A percentile compares a stretch with the other conserved stretches of the same genome.
These are phyloP conservation scores for Potamilus streckersoni DNA, from an alignment of 1,140 invertebrate species.

Conservation along the genomic window DNA sequence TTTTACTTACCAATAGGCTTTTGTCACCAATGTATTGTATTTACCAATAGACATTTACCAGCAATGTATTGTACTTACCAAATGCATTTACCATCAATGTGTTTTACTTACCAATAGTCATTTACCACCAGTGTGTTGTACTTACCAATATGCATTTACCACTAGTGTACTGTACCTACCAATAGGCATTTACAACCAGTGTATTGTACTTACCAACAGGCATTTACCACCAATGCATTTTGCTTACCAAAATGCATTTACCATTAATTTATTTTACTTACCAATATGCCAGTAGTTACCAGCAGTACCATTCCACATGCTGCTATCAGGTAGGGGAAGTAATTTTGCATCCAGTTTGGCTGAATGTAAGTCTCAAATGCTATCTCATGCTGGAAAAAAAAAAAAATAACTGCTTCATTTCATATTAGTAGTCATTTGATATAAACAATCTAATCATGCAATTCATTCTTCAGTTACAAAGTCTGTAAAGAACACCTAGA, in stretches of 20 bases:
- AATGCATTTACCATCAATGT: neutral
- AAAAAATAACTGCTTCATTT: too few species aligned
- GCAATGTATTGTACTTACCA: neutral
- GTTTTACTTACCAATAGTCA: neutral
- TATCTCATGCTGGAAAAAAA: neutral
- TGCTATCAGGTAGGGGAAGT: constrained; percentile 4
- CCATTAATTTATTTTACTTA: neutral
- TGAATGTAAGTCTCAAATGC: neutral
- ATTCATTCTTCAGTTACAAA: too few species aligned
- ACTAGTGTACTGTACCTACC: too few species aligned
- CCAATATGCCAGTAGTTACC: neutral
- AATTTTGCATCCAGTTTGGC: neutral
- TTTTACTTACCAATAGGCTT: neutral
- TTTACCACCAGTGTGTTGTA: neutral
- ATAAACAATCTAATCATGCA: too few species aligned
- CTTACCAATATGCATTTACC: neutral
- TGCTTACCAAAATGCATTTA: neutral
- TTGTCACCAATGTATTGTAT: neutral
- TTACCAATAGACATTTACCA: neutral
- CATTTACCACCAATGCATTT: neutral
- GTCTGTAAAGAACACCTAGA: too few species aligned
- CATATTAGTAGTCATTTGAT: too few species aligned
- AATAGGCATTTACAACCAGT: too few species aligned
- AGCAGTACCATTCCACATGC: constrained; percentile 3
- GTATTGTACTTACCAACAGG: too few species aligned